Conservation (phyloP, 2,113 vertebrate genomes). For the Lampris megalopsis region DNA sequence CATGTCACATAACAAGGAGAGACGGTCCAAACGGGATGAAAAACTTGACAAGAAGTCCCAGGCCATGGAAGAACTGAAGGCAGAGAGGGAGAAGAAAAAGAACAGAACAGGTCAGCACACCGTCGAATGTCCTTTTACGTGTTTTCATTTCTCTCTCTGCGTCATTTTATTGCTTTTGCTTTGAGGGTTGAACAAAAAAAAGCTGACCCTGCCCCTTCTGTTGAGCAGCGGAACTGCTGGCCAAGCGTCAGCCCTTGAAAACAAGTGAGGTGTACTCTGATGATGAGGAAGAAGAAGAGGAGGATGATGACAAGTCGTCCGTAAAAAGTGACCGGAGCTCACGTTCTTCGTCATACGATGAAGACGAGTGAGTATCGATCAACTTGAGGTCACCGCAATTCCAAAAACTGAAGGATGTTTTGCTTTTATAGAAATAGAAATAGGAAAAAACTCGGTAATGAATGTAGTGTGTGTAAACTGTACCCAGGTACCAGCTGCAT, state of each 20-base stretch:
- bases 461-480: no score
- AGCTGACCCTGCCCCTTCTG: not conserved
- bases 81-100: conserved; percentile 97
- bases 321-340: conserved; percentile 96
- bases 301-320: conserved; percentile 98
- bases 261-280: conserved; percentile 98
- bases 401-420: no score
- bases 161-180: not conserved
- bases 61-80: conserved; percentile 98
- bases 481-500: no score
- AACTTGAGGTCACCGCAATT: not conserved
- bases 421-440: no score
- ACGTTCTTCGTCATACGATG: conserved; percentile 93
- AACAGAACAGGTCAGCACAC: conserved; percentile 92
- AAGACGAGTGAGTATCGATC: conserved; percentile 89
- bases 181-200: not conserved
- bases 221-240: conserved; percentile 91
- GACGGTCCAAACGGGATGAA: conserved; percentile 95
- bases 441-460: no score
- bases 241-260: conserved; percentile 96
- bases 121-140: not conserved
- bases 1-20: conserved; percentile 98
- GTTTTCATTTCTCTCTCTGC: not conserved
- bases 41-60: conserved; percentile 99
- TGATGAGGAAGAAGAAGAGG: conserved; percentile 96